Percentiles rank a stretch among this genome's conserved stretches.
Conservation (phyloP, 2,113 vertebrate genomes). For the Tragulus kanchil region DNA sequence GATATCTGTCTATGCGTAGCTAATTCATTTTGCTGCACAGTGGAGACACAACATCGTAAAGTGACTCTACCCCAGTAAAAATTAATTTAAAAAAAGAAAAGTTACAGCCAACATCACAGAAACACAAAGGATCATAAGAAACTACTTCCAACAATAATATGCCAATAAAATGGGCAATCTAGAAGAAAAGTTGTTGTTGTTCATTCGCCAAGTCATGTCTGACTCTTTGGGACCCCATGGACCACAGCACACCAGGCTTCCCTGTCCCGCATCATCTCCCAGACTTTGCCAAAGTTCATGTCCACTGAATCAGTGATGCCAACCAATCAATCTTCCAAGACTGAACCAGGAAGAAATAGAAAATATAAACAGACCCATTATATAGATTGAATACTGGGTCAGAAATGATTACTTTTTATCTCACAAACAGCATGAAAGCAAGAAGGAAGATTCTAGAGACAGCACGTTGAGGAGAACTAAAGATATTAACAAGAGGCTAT, state of each 20-base stretch:
- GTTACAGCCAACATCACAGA: background rate
- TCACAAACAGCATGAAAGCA: conserved; percentile 38
- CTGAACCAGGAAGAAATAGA: background rate
- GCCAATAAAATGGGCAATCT: background rate
- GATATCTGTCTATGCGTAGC: background rate
- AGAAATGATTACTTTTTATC: conserved; percentile 68
- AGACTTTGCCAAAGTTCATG: no score
- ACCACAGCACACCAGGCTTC: no score
- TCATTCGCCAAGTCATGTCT: no score
- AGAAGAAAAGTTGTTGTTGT: no score
- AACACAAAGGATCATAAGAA: background rate
- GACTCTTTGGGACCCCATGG: no score
- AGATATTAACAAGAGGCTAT: background rate
- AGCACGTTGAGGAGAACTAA: conserved; percentile 45
- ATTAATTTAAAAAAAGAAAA: background rate
- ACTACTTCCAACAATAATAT: background rate
- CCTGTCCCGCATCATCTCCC: no score
- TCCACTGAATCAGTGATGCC: no score
- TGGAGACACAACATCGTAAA: background rate
- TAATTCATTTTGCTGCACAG: background rate
- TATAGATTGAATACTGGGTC: background rate
- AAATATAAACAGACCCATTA: background rate
- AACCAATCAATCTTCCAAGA: background rate
- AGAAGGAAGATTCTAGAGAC: conserved; percentile 25
- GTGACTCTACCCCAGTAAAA: background rate